Evolutionary conservation across 2,888 invertebrate species (phyloP).

Genomic region (Drosophila hamatofila): DNA sequence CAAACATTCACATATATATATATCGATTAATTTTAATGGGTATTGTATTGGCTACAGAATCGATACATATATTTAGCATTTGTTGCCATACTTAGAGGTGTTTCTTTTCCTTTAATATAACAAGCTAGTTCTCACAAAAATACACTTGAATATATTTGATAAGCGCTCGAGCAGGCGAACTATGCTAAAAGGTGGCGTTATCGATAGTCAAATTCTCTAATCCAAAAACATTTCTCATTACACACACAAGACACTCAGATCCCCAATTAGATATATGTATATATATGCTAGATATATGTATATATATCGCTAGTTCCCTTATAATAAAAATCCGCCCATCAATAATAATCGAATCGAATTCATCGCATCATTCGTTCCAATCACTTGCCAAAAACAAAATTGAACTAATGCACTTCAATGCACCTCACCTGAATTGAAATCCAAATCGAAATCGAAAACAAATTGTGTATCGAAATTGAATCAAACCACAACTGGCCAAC

Average conservation of each 20-base stretch:
- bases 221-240: conserved; percentile 14
- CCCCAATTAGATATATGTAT: not conserved
- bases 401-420: conserved; percentile 77
- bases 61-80: conserved; percentile 37
- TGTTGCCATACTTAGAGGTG: conserved; percentile 41
- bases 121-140: conserved; percentile 21
- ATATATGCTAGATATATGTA: not conserved
- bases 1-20: not conserved
- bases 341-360: conserved; percentile 27
- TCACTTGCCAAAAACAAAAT: conserved; percentile 60
- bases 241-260: conserved; percentile 3
- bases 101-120: not conserved
- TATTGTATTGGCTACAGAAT: conserved; percentile 42
- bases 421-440: conserved; percentile 61
- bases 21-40: conserved; percentile 29
- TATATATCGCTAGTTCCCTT: not conserved
- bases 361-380: conserved; percentile 45
- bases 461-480: conserved; percentile 42
- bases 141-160: conserved; percentile 11
- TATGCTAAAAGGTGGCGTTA: conserved; percentile 8
- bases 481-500: conserved; percentile 52
- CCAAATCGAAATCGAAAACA: conserved; percentile 16
- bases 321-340: not conserved
- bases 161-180: conserved; percentile 25
- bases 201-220: conserved; percentile 11